Evolutionary conservation across 2,113 vertebrate species (phyloP).

Genomic region (Pelodiscus sinensis): DNA sequence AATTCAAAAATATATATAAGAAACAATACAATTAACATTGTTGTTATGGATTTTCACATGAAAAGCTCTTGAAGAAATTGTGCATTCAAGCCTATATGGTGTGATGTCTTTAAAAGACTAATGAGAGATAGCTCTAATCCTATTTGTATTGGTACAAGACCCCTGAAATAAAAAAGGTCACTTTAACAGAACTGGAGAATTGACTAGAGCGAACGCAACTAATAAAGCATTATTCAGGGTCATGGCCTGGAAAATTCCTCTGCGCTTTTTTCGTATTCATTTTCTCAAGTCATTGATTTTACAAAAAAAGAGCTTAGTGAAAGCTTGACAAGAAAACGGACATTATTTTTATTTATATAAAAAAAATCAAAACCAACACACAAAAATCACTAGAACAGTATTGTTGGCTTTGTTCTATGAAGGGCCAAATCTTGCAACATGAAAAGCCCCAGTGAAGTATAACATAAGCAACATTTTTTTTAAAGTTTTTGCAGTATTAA

Average conservation of each 20-base stretch:
- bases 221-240: not conserved
- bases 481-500: not conserved
- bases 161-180: not conserved
- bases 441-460: not conserved
- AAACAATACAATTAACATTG: not conserved
- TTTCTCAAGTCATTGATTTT: not conserved
- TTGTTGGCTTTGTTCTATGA: not conserved
- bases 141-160: not conserved
- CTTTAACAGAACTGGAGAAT: not conserved
- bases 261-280: not conserved
- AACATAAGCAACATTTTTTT: not conserved
- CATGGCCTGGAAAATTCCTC: not conserved
- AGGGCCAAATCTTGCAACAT: not conserved
- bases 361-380: not conserved
- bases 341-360: not conserved
- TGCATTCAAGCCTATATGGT: accelerated
- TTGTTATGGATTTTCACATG: not conserved
- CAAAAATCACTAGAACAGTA: not conserved
- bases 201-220: not conserved
- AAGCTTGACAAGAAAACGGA: not conserved
- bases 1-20: accelerated
- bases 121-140: not conserved
- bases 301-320: not conserved
- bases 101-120: not conserved
- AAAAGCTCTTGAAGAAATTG: not conserved